Evolutionary conservation across 2,888 invertebrate species (phyloP).

Genomic region (Furcula furcula): DNA sequence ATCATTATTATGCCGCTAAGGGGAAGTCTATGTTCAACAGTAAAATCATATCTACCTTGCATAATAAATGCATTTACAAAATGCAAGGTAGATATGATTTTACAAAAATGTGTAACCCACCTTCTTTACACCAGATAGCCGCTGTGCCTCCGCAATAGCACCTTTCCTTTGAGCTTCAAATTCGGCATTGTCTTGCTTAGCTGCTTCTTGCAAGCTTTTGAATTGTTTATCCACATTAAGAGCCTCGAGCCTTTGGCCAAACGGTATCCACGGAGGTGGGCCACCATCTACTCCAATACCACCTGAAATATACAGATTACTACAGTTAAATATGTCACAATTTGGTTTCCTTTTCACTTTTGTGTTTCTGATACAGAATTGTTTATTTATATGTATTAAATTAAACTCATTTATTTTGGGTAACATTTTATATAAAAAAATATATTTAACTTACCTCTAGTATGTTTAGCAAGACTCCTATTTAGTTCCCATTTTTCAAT

Average conservation of each 20-base stretch:
- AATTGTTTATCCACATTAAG: conserved; percentile 84
- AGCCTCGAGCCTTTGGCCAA: conserved; percentile 89
- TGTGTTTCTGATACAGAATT: too few species aligned
- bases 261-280: conserved; percentile 95
- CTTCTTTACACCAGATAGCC: conserved; percentile 81
- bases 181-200: conserved; percentile 88
- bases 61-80: too few species aligned
- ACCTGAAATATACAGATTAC: conserved; percentile 37
- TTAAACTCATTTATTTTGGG: too few species aligned
- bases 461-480: conserved; percentile 84
- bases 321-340: neutral
- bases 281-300: conserved; percentile 86
- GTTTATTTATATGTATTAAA: too few species aligned
- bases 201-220: conserved; percentile 84
- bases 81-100: too few species aligned
- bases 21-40: too few species aligned
- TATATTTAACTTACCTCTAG: conserved; percentile 74
- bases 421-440: too few species aligned
- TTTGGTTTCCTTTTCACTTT: conserved; percentile 74
- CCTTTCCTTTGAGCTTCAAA: conserved; percentile 95
- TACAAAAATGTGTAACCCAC: conserved; percentile 42
- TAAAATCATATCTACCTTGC: too few species aligned
- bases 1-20: too few species aligned
- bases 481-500: conserved; percentile 94
- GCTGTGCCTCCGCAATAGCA: conserved; percentile 93